phyloP scores from a whole-genome alignment of 2,888 invertebrate genomes.

The Melanostoma mellinum region DNA sequence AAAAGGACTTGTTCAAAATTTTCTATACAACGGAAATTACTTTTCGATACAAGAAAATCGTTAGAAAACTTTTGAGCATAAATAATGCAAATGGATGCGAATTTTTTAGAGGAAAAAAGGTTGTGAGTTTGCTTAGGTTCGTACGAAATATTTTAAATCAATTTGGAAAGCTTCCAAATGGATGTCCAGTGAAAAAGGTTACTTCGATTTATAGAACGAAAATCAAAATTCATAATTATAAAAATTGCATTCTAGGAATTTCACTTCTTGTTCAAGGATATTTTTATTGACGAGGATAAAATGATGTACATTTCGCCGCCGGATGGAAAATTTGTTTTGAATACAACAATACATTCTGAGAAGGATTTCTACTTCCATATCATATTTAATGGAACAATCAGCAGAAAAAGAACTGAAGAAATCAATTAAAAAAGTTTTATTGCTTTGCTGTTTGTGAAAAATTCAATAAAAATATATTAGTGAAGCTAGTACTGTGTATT shows the following conservation, averaged over 20 bases:
- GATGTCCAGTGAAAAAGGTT: constrained; percentile 9
- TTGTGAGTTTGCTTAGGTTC: neutral
- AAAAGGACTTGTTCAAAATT: neutral
- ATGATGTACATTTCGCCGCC: neutral
- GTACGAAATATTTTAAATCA: neutral
- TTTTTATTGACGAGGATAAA: neutral
- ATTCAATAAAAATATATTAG: too few species aligned
- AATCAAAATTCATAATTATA: neutral
- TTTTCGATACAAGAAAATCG: neutral
- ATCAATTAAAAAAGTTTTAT: too few species aligned
- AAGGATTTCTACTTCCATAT: too few species aligned
- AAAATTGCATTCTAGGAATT: constrained; percentile 3
- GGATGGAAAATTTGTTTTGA: neutral
- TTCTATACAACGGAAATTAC: neutral
- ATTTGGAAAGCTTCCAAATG: neutral
- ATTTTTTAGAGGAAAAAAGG: constrained; percentile 10
- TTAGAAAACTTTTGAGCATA: neutral
- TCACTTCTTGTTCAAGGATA: neutral
- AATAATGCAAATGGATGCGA: neutral
- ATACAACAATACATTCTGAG: too few species aligned
- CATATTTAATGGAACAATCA: too few species aligned
- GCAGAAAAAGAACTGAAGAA: too few species aligned
- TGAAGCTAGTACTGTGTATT: too few species aligned
- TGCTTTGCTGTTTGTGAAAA: too few species aligned
- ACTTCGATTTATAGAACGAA: neutral